These are phyloP conservation scores for Haliclona indistincta DNA, from an alignment of 37 sponge, comb jelly and placozoan genomes.

Conservation along the genomic window DNA sequence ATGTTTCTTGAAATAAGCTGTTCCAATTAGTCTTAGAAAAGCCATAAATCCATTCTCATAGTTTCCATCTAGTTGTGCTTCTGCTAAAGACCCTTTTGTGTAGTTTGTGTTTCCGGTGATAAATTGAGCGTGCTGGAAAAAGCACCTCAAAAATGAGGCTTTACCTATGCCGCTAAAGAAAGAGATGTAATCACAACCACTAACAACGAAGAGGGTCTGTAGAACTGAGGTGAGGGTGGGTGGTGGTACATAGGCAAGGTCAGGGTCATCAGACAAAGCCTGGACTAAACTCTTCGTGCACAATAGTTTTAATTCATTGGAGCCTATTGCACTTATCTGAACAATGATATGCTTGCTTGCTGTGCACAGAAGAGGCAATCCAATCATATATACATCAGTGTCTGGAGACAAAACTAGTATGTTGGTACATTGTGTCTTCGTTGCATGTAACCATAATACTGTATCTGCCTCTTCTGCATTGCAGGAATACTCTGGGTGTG, in stretches of 20 bases:
- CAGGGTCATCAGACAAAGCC: background rate
- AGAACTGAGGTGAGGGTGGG: background rate
- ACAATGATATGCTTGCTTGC: background rate
- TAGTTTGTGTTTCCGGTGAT: background rate
- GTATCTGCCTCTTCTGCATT: constrained; percentile 9
- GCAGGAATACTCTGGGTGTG: background rate
- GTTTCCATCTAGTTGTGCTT: background rate
- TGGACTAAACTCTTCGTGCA: background rate
- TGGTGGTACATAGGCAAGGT: background rate
- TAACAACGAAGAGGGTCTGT: constrained; percentile 4
- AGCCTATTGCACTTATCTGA: background rate
- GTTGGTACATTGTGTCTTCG: background rate
- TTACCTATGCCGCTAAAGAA: constrained; percentile 28
- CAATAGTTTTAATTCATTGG: background rate
- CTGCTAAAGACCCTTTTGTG: background rate
- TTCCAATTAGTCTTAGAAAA: constrained; percentile 19
- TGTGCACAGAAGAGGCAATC: background rate
- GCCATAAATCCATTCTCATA: background rate
- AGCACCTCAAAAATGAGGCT: constrained; percentile 11
- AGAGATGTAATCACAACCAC: constrained; percentile 38
- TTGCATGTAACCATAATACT: constrained; percentile 2
- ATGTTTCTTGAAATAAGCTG: constrained; percentile 20
- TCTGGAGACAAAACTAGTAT: constrained; percentile 4
- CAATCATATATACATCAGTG: constrained; percentile 3
- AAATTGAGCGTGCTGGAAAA: constrained; percentile 7